These are phyloP conservation scores for Micrasema minimum DNA, from an alignment of 1,140 invertebrate genomes.

Conservation along the genomic window DNA sequence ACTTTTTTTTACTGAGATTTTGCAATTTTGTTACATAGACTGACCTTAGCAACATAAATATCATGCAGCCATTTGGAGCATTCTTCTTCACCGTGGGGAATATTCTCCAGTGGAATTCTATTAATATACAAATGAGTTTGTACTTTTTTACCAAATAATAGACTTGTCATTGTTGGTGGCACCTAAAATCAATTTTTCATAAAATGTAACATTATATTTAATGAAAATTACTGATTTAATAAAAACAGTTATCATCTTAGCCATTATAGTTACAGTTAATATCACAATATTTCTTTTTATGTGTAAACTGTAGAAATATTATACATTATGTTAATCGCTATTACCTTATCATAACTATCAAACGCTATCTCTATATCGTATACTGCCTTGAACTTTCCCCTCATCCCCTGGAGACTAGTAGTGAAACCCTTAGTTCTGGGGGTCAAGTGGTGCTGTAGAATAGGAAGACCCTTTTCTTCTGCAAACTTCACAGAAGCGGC, in stretches of 20 bases:
- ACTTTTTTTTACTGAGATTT: too few species aligned
- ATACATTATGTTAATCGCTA: neutral
- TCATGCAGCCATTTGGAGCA: constrained; percentile 85
- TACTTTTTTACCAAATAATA: constrained; percentile 82
- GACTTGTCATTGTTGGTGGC: constrained; percentile 82
- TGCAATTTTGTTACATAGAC: too few species aligned
- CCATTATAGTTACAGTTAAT: too few species aligned
- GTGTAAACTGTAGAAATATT: too few species aligned
- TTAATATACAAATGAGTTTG: constrained; percentile 83
- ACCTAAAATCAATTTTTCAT: too few species aligned
- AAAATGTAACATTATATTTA: too few species aligned
- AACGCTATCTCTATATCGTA: constrained; percentile 89
- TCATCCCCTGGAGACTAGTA: constrained; percentile 77
- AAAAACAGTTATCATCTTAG: too few species aligned
- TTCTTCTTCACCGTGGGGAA: constrained; percentile 83
- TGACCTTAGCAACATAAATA: constrained; percentile 80
- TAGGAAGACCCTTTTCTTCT: constrained; percentile 83
- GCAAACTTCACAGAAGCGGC: constrained; percentile 90
- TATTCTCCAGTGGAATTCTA: constrained; percentile 81
- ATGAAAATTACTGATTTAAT: too few species aligned
- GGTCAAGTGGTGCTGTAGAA: constrained; percentile 89
- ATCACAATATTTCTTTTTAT: too few species aligned
- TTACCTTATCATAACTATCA: constrained; percentile 70
- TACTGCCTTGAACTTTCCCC: constrained; percentile 82
- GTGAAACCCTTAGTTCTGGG: constrained; percentile 94